phyloP scores from a whole-genome alignment of 2,888 invertebrate genomes.

The Miltochrista miniata region DNA sequence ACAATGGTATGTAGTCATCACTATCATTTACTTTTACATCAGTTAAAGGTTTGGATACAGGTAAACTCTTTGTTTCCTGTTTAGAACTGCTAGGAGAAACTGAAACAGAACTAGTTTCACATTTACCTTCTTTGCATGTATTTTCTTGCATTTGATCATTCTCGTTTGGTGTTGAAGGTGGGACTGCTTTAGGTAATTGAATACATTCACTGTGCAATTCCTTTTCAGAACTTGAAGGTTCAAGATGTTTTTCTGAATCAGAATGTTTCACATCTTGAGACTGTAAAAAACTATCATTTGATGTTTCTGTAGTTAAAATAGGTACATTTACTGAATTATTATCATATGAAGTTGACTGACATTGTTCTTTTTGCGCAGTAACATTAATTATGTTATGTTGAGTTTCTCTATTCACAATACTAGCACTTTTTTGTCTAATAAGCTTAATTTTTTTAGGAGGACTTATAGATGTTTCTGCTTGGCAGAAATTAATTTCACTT shows the following conservation, averaged over 20 bases:
- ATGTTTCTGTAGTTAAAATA: slow-evolving; percentile 36
- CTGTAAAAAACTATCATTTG: slow-evolving; percentile 42
- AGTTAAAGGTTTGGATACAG: background rate
- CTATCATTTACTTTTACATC: slow-evolving; percentile 12
- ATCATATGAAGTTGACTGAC: slow-evolving; percentile 69
- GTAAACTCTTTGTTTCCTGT: slow-evolving; percentile 18
- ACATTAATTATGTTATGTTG: slow-evolving; percentile 37
- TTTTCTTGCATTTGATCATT: slow-evolving; percentile 7
- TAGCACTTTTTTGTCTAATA: slow-evolving; percentile 69
- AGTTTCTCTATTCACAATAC: slow-evolving; percentile 48
- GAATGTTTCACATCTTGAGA: slow-evolving; percentile 22
- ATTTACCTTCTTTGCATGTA: slow-evolving; percentile 19
- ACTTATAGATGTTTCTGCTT: slow-evolving; percentile 76
- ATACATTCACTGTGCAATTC: slow-evolving; percentile 27
- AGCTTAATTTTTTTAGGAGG: slow-evolving; percentile 77
- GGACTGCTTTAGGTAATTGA: slow-evolving; percentile 20
- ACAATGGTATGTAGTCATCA: slow-evolving; percentile 13
- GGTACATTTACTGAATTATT: slow-evolving; percentile 33
- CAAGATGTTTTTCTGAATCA: slow-evolving; percentile 10
- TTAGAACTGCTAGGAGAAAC: slow-evolving; percentile 18
- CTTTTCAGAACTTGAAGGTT: slow-evolving; percentile 12
- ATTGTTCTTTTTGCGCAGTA: slow-evolving; percentile 51
- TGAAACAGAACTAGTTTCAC: slow-evolving; percentile 21
- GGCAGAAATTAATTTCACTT: slow-evolving; percentile 78
- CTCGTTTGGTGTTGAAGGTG: slow-evolving; percentile 7